These are phyloP conservation scores for Oreortyx pictus DNA, from an alignment of 2,797 vertebrate species.

Conservation along the genomic window DNA sequence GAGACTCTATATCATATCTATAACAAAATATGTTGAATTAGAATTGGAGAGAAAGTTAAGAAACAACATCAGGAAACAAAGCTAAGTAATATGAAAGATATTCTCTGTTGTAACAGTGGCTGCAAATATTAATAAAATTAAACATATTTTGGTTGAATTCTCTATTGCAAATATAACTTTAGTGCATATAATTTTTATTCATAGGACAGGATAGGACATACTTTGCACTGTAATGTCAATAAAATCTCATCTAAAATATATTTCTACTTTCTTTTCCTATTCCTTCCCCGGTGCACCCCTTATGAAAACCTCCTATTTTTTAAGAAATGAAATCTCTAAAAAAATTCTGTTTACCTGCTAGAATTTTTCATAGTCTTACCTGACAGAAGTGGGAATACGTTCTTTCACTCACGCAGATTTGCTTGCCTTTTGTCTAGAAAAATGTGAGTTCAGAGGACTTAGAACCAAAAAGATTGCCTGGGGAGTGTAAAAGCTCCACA, in stretches of 20 bases:
- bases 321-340: not conserved
- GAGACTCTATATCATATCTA: not conserved
- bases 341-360: not conserved
- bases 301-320: not conserved
- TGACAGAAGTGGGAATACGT: not conserved
- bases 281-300: not conserved
- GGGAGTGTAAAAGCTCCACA: not conserved
- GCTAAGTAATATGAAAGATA: not conserved
- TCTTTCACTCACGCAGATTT: not conserved
- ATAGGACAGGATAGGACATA: not conserved
- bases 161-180: not conserved
- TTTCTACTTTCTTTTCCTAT: not conserved
- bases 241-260: not conserved
- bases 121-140: not conserved
- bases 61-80: not conserved
- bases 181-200: not conserved
- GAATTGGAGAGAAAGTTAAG: not conserved
- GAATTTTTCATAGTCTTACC: not conserved
- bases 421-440: not conserved
- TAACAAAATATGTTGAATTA: not conserved
- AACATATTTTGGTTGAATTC: not conserved
- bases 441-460: constrained; percentile 19
- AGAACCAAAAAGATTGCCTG: not conserved
- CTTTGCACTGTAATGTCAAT: not conserved
- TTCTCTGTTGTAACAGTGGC: not conserved